These are phyloP conservation scores for Andrena chrysosceles DNA, from an alignment of 2,888 invertebrate genomes.

Conservation along the genomic window DNA sequence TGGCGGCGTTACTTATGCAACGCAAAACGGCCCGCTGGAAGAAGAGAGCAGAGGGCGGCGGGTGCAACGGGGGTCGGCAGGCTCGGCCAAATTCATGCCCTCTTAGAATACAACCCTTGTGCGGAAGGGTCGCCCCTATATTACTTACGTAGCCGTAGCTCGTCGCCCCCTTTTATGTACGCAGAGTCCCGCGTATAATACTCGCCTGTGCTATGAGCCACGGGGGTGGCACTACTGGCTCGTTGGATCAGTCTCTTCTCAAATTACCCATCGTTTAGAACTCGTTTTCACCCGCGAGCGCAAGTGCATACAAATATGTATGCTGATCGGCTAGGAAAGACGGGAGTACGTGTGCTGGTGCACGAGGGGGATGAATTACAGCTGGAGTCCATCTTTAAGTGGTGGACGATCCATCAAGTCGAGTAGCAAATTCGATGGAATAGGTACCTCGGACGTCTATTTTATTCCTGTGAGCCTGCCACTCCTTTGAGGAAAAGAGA, in stretches of 20 bases:
- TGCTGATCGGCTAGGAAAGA: constrained; percentile 68
- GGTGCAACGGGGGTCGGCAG: constrained; percentile 13
- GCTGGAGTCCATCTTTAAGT: neutral
- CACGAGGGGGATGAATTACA: constrained; percentile 22
- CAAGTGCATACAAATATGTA: constrained; percentile 81
- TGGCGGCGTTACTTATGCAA: constrained; percentile 80
- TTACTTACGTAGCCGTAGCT: constrained; percentile 78
- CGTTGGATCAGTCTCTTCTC: constrained; percentile 73
- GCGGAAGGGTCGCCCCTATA: constrained; percentile 81
- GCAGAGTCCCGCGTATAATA: constrained; percentile 73
- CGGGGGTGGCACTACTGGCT: constrained; percentile 61
- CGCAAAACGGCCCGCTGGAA: constrained; percentile 73
- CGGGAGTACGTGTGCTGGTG: neutral
- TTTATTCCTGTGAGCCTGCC: too few species aligned
- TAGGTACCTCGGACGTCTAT: too few species aligned
- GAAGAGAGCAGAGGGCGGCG: constrained; percentile 19
- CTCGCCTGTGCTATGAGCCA: constrained; percentile 67
- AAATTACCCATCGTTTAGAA: constrained; percentile 84
- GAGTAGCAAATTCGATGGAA: neutral
- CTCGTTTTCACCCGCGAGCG: constrained; percentile 82
- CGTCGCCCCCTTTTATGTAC: constrained; percentile 75
- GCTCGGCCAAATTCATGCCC: constrained; percentile 80
- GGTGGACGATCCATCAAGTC: neutral
- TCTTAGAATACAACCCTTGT: constrained; percentile 79
- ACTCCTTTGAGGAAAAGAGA: neutral